These are phyloP conservation scores for Melieria omissa DNA, from an alignment of 2,888 invertebrate genomes.

Conservation along the genomic window DNA sequence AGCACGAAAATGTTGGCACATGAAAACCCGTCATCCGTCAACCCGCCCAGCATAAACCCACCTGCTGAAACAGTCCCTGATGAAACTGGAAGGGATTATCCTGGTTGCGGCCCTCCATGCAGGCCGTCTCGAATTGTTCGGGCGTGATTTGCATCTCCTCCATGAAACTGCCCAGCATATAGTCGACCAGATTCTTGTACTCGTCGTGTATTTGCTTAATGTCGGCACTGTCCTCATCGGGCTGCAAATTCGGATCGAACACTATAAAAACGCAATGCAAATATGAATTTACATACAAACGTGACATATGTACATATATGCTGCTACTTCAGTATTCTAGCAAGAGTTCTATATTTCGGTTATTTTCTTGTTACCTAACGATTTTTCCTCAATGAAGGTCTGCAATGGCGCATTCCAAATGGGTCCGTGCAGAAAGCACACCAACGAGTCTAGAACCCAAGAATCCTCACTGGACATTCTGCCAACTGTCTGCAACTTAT, in stretches of 20 bases:
- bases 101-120: conserved; percentile 67
- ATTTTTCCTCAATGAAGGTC: conserved; percentile 93
- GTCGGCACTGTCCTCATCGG: conserved; percentile 75
- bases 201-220: conserved; percentile 84
- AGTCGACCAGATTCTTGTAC: conserved; percentile 90
- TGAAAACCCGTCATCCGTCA: conserved; percentile 10
- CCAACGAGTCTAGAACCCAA: conserved; percentile 92
- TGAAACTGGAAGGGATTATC: conserved; percentile 72
- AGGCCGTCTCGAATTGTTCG: conserved; percentile 88
- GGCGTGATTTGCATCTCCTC: conserved; percentile 90
- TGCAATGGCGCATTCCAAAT: conserved; percentile 92
- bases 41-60: conserved; percentile 35
- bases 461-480: conserved; percentile 74
- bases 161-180: conserved; percentile 91
- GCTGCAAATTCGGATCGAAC: conserved; percentile 81
- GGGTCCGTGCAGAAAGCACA: conserved; percentile 91
- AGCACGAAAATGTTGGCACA: background rate
- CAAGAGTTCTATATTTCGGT: background rate
- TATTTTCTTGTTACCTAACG: conserved; percentile 76
- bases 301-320: background rate
- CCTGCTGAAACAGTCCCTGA: conserved; percentile 72
- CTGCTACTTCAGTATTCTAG: background rate
- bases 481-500: too few relatives aligned
- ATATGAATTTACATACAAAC: background rate
- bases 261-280: conserved; percentile 69